Evolutionary conservation across 2,797 vertebrate species (phyloP), one percentile per base, ranked within the genome.

Genomic region (Semotilus atromaculatus): DNA sequence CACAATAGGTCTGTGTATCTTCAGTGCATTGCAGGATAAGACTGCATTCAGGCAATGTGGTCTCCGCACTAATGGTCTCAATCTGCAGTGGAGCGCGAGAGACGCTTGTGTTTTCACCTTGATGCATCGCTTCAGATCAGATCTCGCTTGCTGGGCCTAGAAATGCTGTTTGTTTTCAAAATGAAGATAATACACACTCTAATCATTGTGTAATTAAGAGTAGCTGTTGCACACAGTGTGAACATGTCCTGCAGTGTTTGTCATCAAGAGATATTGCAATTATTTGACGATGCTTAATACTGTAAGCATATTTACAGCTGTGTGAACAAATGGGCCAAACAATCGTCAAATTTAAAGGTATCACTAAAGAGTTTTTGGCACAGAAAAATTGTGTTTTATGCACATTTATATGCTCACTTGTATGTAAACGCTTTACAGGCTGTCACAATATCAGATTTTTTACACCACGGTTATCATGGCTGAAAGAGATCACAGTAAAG

Each of bases 21-120:
- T 43, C 76, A 73, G 76, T 85, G 67, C 83, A 85, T 85, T 80
- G 80, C 72, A 23, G 76, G 67, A 73, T 64, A 73, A 67, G 66
- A 66, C 51, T 26, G n/a, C 29, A 7, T 43, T 62, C 4, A 6
- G 72, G 16, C 40, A 51, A 0, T 19, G 21, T 7, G 67, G 31
- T 18, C 45, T 16, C 43, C 1, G 3, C 23, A 43, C 14, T 73
- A 80, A 64, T 66, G 70, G 34, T 55, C 58, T 74, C 66, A 48
- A 16, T 72, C 26, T 84, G 75, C 76, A 71, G n/a, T 68, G 64
- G 26, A 78, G 48, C 6, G 10, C 0, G 6, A 75, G 72, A 55
- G 73, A 36, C 31, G 3, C 11, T 4, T 9, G 31, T 38, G 73
- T 75, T 38, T 55, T 75, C 31, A 55, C 31, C 51, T 40, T 40